These are phyloP conservation scores for Priocnemis perturbator DNA, from an alignment of 2,888 invertebrate genomes.

Conservation along the genomic window DNA sequence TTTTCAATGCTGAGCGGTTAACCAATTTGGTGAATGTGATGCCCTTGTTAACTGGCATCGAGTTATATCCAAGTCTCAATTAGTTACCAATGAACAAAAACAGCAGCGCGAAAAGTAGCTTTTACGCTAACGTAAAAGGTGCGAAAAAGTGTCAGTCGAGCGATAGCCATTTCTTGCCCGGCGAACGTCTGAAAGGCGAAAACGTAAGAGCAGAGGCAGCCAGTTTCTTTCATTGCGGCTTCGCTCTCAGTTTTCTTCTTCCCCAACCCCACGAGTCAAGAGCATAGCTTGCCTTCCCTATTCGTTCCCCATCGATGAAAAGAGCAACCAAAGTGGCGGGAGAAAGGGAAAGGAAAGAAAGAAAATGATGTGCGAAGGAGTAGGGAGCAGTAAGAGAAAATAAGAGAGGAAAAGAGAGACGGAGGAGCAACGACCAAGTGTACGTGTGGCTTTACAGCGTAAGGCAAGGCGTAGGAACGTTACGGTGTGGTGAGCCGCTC, in stretches of 20 bases:
- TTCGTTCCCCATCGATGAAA: not conserved
- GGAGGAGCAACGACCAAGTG: slow-evolving; percentile 40
- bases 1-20: no score
- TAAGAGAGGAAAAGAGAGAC: not conserved
- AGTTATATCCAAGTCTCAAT: no score
- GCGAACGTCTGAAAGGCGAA: slow-evolving; percentile 22
- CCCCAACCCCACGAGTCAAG: no score
- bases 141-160: not conserved
- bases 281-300: not conserved
- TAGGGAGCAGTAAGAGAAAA: slow-evolving; percentile 18
- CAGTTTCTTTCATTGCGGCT: slow-evolving; percentile 23
- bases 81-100: no score
- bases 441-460: slow-evolving; percentile 20
- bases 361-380: slow-evolving; percentile 13
- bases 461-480: slow-evolving; percentile 34
- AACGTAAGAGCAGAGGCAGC: slow-evolving; percentile 35
- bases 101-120: no score
- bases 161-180: not conserved
- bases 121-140: not conserved
- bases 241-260: no score
- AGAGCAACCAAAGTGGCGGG: no score
- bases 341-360: not conserved
- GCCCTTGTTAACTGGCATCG: no score
- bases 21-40: no score
- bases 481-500: slow-evolving; percentile 32